Evolutionary conservation across 1,140 invertebrate species (phyloP).

Genomic region (Lepidurus couesii): DNA sequence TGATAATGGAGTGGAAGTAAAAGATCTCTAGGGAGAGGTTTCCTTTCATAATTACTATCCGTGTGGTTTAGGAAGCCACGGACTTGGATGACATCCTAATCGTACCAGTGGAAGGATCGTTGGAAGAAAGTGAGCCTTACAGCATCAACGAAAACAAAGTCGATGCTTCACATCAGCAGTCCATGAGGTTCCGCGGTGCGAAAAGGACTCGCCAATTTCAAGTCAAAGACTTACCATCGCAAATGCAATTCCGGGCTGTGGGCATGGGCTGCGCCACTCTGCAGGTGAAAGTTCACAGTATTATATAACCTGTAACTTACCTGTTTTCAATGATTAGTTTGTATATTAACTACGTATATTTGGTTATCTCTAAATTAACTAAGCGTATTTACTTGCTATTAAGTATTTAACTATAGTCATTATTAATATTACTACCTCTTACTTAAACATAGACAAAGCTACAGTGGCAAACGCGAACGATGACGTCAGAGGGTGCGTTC

Average conservation of each 20-base stretch:
- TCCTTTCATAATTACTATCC: background rate
- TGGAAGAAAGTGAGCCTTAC: background rate
- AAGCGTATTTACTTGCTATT: too few relatives aligned
- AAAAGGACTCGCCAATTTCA: background rate
- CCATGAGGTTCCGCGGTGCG: background rate
- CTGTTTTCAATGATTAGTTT: too few relatives aligned
- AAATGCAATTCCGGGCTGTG: background rate
- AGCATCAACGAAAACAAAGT: background rate
- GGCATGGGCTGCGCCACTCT: conserved; percentile 3
- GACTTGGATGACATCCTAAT: background rate
- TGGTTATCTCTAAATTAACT: too few relatives aligned
- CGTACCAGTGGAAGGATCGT: background rate
- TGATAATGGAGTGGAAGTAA: background rate
- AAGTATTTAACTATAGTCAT: too few relatives aligned
- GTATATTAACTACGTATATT: too few relatives aligned
- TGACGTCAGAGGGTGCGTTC: background rate
- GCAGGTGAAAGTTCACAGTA: background rate
- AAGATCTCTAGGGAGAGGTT: background rate
- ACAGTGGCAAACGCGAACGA: background rate
- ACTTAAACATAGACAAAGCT: background rate
- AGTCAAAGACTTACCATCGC: background rate
- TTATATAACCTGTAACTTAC: too few relatives aligned
- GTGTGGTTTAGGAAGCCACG: background rate
- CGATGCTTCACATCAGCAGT: background rate
- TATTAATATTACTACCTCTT: background rate